Conservation (phyloP, 2,113 vertebrate species). For the Heterocephalus glaber region DNA sequence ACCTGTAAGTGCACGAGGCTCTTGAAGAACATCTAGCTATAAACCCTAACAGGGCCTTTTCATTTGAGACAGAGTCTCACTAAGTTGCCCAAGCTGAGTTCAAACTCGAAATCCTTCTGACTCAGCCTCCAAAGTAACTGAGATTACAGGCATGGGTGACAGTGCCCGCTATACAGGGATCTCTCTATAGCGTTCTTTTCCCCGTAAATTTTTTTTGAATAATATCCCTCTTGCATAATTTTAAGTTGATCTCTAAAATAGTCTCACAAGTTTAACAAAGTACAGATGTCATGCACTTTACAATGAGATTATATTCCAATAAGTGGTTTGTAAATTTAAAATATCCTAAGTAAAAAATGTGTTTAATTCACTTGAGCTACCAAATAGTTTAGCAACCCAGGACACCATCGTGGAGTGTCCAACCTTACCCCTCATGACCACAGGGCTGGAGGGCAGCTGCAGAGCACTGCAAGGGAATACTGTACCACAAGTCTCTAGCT, state of each 20-base stretch:
- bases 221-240: neutral
- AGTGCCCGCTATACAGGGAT: neutral
- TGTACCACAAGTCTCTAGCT: neutral
- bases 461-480: rapidly evolving
- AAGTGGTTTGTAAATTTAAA: neutral
- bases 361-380: neutral
- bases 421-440: neutral
- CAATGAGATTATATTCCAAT: neutral
- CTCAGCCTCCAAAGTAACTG: neutral
- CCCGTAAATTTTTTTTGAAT: neutral
- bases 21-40: neutral
- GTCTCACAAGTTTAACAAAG: neutral
- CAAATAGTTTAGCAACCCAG: neutral
- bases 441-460: neutral
- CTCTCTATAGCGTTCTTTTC: neutral
- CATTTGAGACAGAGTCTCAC: neutral
- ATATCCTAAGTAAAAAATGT: neutral
- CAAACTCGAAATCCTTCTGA: neutral
- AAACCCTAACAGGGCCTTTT: neutral
- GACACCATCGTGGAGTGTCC: neutral
- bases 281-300: neutral
- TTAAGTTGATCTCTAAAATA: neutral
- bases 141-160: neutral
- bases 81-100: neutral
- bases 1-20: neutral